Percentiles rank a stretch among this genome's conserved stretches.
Evolutionary conservation across 2,797 vertebrate species (phyloP).

Genomic region (Pangasius djambal): DNA sequence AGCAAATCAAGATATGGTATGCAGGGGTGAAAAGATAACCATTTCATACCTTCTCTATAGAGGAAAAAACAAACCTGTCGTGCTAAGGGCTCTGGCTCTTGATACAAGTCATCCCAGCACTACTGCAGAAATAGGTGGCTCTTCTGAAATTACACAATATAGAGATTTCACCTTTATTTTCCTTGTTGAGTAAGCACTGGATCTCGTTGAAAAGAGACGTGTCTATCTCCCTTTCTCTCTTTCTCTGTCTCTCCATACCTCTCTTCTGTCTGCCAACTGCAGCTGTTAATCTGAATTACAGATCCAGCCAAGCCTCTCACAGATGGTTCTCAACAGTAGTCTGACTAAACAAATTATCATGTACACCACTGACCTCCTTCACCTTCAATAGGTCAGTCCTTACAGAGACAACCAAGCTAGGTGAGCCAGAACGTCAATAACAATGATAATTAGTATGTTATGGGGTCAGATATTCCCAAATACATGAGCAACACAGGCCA

Average conservation of each 20-base stretch:
- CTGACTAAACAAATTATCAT: slow-evolving; percentile 78
- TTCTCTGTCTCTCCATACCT: background rate
- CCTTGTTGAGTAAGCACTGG: background rate
- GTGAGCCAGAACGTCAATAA: background rate
- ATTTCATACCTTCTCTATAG: background rate
- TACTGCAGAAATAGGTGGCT: background rate
- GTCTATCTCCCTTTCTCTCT: background rate
- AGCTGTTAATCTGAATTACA: slow-evolving; percentile 78
- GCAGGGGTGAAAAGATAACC: background rate
- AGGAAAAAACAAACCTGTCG: background rate
- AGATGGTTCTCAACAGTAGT: slow-evolving; percentile 77
- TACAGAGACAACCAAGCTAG: slow-evolving; percentile 42
- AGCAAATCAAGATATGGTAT: background rate
- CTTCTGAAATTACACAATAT: background rate
- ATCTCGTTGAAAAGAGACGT: background rate
- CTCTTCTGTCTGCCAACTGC: slow-evolving; percentile 73
- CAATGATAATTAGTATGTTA: background rate
- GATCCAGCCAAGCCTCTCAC: slow-evolving; percentile 63
- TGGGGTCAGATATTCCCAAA: background rate
- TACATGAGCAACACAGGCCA: too few species aligned
- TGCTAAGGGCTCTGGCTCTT: background rate
- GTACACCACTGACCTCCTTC: slow-evolving; percentile 74
- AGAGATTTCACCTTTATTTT: background rate
- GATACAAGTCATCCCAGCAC: background rate
- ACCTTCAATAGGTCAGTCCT: slow-evolving; percentile 71